Percentiles rank a stretch among this genome's conserved stretches.
phyloP scores from a whole-genome alignment of 2,888 invertebrate genomes.

The Scaptomyza polygonia region DNA sequence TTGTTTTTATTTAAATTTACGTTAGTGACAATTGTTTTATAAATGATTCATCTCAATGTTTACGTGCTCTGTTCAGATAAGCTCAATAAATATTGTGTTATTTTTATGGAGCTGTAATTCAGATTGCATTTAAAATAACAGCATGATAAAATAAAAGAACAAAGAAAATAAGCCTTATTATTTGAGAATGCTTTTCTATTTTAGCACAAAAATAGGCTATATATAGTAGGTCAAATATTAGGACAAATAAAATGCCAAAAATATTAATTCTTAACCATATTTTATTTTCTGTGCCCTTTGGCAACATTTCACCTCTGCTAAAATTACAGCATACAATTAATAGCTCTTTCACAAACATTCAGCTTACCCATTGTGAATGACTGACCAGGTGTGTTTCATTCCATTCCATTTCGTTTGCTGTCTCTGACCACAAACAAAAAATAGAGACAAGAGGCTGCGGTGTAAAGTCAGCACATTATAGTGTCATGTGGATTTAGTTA shows the following conservation, averaged over 20 bases:
- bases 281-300: background rate
- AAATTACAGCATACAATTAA: too few relatives aligned
- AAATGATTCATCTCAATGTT: slow-evolving; percentile 31
- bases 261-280: too few relatives aligned
- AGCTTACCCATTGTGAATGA: slow-evolving; percentile 19
- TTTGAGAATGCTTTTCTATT: background rate
- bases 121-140: background rate
- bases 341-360: slow-evolving; percentile 6
- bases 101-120: slow-evolving; percentile 1
- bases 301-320: too few relatives aligned
- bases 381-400: slow-evolving; percentile 18
- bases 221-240: too few relatives aligned
- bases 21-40: slow-evolving; percentile 1
- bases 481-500: slow-evolving; percentile 20
- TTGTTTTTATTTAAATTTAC: background rate
- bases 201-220: slow-evolving; percentile 5
- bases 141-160: background rate
- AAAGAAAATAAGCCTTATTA: background rate
- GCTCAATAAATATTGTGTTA: slow-evolving; percentile 11
- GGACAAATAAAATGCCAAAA: too few relatives aligned
- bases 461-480: background rate
- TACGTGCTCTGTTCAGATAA: slow-evolving; percentile 22
- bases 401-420: background rate
- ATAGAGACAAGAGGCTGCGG: background rate
- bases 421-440: background rate